Evolutionary conservation across 2,797 vertebrate genomes (phyloP), one percentile per base, ranked within the genome.

Genomic region (Loriculus beryllinus): DNA sequence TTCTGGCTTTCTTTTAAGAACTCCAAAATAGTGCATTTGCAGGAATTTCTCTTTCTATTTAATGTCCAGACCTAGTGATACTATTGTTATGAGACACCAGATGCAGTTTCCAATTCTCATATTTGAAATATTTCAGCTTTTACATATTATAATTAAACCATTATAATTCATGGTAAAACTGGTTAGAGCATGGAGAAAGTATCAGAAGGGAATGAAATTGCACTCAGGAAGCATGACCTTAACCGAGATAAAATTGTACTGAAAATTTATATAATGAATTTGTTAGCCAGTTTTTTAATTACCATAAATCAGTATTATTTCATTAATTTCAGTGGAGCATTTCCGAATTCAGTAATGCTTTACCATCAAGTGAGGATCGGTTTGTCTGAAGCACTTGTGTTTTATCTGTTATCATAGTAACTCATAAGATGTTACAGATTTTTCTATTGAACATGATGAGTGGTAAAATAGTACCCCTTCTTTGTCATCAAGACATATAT

Each of bases 281-380:
- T 77, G 15, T 56, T 81, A 77, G 57, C 52, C 89, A 95, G 31
- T 45, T 90, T 87, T 76, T 72, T 87, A 91, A 75, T 92, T 92
- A 92, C 9, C 9, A 35, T 81, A 91, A 82, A 88, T 87, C 68
- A 93, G 23, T 69, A 64, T 14, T 3, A 67, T 70, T 82, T 77
- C 4, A 2, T 89, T 89, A 69, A 74, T 84, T 91, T 91, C 33
- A 48, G 26, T 45, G 59, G 12, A 91, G 4, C 18, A 52, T 40
- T 70, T n/a, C 52, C 60, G 85, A 79, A 60, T 57, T 91, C 45
- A 68, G 60, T 37, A 88, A 49, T 35, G n/a, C 7, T 77, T 85
- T 79, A 17, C 10, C 52, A 28, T 45, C 29, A 74, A 31, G 5
- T 63, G 25, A 64, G 31, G 13, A 67, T 77, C 65, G 74, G 16